These are phyloP conservation scores for Amphilophus citrinellus DNA, from an alignment of 2,113 vertebrate genomes.

Conservation along the genomic window DNA sequence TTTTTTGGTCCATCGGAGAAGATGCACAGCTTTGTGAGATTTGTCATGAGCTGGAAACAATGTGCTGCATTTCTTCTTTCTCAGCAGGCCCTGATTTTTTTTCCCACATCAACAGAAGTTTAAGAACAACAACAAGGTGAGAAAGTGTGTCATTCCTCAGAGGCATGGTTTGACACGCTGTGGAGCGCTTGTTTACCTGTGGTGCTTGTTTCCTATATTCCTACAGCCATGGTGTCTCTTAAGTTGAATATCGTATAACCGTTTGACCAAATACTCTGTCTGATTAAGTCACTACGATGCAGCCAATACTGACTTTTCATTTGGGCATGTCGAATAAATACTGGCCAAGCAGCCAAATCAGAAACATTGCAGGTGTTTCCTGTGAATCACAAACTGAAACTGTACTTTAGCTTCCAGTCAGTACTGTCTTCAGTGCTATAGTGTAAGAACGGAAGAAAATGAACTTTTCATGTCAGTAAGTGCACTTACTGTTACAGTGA, in stretches of 20 bases:
- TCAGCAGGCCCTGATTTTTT: background rate
- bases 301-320: too few relatives aligned
- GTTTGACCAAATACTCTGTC: background rate
- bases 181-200: background rate
- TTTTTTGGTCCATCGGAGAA: background rate
- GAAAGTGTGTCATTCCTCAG: background rate
- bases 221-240: background rate
- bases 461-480: background rate
- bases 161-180: background rate
- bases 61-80: background rate
- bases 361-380: background rate
- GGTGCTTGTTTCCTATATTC: background rate
- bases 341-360: too few relatives aligned
- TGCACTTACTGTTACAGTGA: background rate
- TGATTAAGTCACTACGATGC: too few relatives aligned
- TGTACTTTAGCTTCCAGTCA: background rate
- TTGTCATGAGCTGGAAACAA: constrained; percentile 9
- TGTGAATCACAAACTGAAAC: background rate
- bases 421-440: background rate
- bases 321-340: background rate
- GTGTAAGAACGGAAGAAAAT: constrained; percentile 1
- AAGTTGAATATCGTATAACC: background rate
- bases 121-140: background rate
- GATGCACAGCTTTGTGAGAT: background rate
- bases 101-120: background rate